phyloP scores from a whole-genome alignment of 2,888 invertebrate genomes.

The Acrocera orbiculus region DNA sequence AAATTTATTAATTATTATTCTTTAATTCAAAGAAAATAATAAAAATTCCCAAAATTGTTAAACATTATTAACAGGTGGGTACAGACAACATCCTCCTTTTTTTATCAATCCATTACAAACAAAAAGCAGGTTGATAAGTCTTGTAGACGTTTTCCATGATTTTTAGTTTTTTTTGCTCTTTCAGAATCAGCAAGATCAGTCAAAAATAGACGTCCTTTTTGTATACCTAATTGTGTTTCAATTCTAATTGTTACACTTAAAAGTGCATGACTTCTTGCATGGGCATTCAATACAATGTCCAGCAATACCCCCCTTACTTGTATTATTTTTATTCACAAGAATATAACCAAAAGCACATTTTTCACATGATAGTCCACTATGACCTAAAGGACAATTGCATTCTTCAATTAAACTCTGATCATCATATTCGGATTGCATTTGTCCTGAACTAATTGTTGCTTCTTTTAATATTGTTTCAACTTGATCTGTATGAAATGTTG shows the following conservation, averaged over 20 bases:
- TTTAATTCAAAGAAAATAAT: too few species aligned
- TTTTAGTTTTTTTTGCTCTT: constrained; percentile 76
- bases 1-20: too few species aligned
- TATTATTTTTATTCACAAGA: constrained; percentile 37
- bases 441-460: constrained; percentile 29
- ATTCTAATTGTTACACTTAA: constrained; percentile 64
- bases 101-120: too few species aligned
- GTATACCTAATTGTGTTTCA: constrained; percentile 28
- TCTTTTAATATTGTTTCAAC: constrained; percentile 44
- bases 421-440: constrained; percentile 21
- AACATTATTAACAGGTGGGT: too few species aligned
- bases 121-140: too few species aligned
- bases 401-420: constrained; percentile 41
- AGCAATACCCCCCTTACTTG: too few species aligned
- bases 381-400: constrained; percentile 69
- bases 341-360: constrained; percentile 61
- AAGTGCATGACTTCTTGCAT: constrained; percentile 85
- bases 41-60: too few species aligned
- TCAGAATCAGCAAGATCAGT: constrained; percentile 94
- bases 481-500: constrained; percentile 85
- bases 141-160: constrained; percentile 68
- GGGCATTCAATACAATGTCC: too few species aligned
- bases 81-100: too few species aligned
- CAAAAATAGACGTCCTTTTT: constrained; percentile 72
- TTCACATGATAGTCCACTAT: constrained; percentile 72